Evolutionary conservation across 1,140 invertebrate genomes (phyloP), one percentile per base, ranked within the genome.

Genomic region (Dendroctonus valens): DNA sequence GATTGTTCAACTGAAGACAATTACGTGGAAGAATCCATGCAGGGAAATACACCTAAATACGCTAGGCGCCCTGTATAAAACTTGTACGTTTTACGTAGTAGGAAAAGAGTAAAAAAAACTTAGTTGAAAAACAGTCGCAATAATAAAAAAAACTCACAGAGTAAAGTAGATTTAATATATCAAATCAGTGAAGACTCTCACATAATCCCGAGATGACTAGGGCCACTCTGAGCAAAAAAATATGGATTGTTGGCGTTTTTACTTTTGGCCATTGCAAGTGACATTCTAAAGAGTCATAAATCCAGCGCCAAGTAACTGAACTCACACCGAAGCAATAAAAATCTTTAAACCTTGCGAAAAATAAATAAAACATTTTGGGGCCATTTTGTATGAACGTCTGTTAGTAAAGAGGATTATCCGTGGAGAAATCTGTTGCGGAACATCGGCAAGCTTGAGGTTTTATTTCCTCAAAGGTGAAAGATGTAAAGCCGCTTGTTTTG

Each of bases 311-410:
- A 46, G 9, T 11, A 52, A 52, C 9, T 15, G 50, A 14, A 14
- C 15, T 37, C 50, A 14, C 15, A 26, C 49, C 51, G 40, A 54
- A 63, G 52, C 37, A 61, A 51, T 40, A 41, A 41, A 52, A 65
- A 37, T 49, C 63, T 58, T 51, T 38, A 59, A 57, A 40, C 52
- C 15, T 26, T 26, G 26, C 9, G 41, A 15, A 58, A 65, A 58
- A 65, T 65, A 65, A 65, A 65, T 65, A 65, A 65, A 65, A 65
- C 63, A 65, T 65, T 64, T 62, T 64, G 50, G 41, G 53, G 14
- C 39, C 52, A 49, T 55, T 65, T 65, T 65, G 63, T 65, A 65
- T 65, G 59, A 65, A 65, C 55, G 63, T 65, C 63, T 65, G 44
- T 65, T 65, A 65, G 54, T 51, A 59, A 65, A 58, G 62, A 65